Evolutionary conservation across 2,888 invertebrate genomes (phyloP).

Genomic region (Saturnia pavonia): DNA sequence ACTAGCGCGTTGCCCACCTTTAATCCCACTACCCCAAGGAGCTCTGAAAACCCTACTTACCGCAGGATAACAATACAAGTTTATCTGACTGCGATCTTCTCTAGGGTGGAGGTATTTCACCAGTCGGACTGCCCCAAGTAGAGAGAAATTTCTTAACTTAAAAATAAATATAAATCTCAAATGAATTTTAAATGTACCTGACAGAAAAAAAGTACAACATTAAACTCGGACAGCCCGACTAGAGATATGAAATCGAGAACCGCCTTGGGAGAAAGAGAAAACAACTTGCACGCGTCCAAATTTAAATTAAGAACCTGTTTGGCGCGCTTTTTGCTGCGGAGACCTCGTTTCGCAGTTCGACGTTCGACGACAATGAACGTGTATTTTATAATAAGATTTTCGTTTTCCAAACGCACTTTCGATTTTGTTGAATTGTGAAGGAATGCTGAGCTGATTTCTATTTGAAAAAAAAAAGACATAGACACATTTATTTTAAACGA

Average conservation of each 20-base stretch:
- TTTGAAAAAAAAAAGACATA: constrained; percentile 25
- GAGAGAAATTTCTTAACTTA: too few relatives aligned
- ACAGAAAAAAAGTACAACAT: background rate
- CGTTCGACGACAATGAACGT: constrained; percentile 29
- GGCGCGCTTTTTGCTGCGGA: constrained; percentile 58
- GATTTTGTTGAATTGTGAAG: constrained; percentile 51
- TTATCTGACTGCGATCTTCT: too few relatives aligned
- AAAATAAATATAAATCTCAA: too few relatives aligned
- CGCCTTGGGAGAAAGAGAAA: constrained; percentile 60
- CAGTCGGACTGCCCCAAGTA: too few relatives aligned
- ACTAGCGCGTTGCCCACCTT: too few relatives aligned
- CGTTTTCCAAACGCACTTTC: constrained; percentile 63
- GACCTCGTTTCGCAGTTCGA: constrained; percentile 52
- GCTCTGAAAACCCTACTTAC: too few relatives aligned
- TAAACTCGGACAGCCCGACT: constrained; percentile 21
- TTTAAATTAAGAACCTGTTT: constrained; percentile 67
- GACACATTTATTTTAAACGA: background rate
- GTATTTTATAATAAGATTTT: constrained; percentile 43
- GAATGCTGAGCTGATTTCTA: constrained; percentile 35
- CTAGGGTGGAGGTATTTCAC: too few relatives aligned
- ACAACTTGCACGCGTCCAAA: constrained; percentile 61
- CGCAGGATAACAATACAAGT: too few relatives aligned
- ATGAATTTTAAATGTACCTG: background rate
- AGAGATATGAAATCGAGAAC: constrained; percentile 18
- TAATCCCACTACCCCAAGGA: too few relatives aligned